These are phyloP conservation scores for Ganaspis sp. DNA, from an alignment of 1,140 invertebrate species.

Conservation along the genomic window DNA sequence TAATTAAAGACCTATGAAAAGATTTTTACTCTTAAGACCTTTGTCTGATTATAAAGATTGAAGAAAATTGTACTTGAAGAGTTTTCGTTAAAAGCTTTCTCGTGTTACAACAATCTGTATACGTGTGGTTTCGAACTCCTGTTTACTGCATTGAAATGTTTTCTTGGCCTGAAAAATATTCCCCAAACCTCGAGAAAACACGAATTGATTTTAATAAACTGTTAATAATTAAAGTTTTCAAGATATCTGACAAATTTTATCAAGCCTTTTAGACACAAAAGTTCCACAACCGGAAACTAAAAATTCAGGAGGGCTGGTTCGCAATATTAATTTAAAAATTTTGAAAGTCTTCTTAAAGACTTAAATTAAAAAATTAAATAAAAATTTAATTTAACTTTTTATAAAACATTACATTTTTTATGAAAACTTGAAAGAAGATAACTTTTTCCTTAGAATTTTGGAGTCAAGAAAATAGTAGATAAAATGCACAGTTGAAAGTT, in stretches of 20 bases:
- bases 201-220: no score
- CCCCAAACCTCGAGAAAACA: no score
- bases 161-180: neutral
- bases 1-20: neutral
- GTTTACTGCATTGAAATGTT: constrained; percentile 4
- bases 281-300: no score
- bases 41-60: neutral
- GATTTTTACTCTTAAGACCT: neutral
- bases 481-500: neutral
- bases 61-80: constrained; percentile 2
- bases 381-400: no score
- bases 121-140: neutral
- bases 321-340: no score
- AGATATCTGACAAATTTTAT: neutral
- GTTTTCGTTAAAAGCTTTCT: constrained; percentile 23
- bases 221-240: no score
- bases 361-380: no score
- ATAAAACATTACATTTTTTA: no score
- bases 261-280: no score
- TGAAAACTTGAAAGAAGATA: no score
- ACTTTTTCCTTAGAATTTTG: neutral
- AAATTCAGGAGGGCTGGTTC: no score
- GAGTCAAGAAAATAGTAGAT: neutral
- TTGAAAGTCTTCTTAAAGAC: no score
- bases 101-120: neutral